Evolutionary conservation across 1,140 invertebrate species (phyloP).

Genomic region (Caenorhabditis remanei): DNA sequence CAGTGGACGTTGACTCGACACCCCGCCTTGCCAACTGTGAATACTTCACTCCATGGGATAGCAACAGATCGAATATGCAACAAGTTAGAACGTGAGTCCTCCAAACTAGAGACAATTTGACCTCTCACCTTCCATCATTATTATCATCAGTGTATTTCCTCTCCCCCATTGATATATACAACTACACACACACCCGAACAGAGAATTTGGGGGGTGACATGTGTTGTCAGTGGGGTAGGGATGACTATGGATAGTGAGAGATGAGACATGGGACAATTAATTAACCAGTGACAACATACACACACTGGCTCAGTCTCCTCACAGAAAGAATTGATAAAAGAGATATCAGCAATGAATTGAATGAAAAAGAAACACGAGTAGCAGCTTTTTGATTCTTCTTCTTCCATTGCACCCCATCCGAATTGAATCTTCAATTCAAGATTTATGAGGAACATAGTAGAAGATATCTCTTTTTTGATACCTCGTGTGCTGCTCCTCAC

Average conservation of each 20-base stretch:
- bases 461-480: background rate
- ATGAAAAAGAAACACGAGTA: slow-evolving; percentile 38
- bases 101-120: background rate
- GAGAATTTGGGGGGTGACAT: slow-evolving; percentile 15
- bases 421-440: slow-evolving; percentile 47
- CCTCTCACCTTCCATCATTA: background rate
- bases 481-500: background rate
- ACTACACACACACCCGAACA: background rate
- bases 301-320: background rate
- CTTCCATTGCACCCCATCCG: background rate
- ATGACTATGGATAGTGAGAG: background rate
- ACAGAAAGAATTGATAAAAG: slow-evolving; percentile 38
- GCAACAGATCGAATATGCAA: slow-evolving; percentile 8
- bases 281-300: slow-evolving; percentile 40
- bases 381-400: background rate
- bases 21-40: slow-evolving; percentile 35
- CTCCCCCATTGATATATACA: background rate
- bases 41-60: slow-evolving; percentile 49
- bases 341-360: slow-evolving; percentile 6
- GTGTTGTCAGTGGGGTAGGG: slow-evolving; percentile 50
- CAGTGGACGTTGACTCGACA: slow-evolving; percentile 32
- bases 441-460: slow-evolving; percentile 8
- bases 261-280: slow-evolving; percentile 42
- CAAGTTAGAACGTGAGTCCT: slow-evolving; percentile 29
- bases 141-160: background rate